Conservation (phyloP, 1,140 invertebrate genomes). For the Lordiphosa clarofinis region DNA sequence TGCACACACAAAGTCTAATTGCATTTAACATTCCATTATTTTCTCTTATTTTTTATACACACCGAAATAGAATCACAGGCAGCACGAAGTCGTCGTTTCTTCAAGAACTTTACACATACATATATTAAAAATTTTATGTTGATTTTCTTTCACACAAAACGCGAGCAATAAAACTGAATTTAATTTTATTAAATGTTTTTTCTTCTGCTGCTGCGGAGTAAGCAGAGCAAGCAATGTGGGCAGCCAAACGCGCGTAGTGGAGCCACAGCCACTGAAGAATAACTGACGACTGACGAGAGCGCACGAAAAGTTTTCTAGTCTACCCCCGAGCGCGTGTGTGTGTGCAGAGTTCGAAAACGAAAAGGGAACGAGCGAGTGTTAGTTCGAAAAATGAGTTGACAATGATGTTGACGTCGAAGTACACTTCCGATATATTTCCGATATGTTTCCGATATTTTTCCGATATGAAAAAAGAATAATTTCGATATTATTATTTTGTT, state of each 20-base stretch:
- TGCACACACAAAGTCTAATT: conserved; percentile 27
- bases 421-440: too few species aligned
- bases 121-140: conserved; percentile 38
- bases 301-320: conserved; percentile 44
- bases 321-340: conserved; percentile 10
- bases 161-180: conserved; percentile 70
- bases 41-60: conserved; percentile 54
- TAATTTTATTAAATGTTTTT: conserved; percentile 65
- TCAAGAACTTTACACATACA: conserved; percentile 52
- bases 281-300: conserved; percentile 67
- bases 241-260: conserved; percentile 59
- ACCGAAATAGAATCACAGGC: conserved; percentile 77
- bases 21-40: conserved; percentile 3
- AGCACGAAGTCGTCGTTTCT: conserved; percentile 65
- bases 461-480: too few species aligned
- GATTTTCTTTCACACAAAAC: conserved; percentile 16
- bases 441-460: too few species aligned
- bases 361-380: conserved; percentile 48
- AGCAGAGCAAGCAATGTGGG: conserved; percentile 44
- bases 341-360: conserved; percentile 26
- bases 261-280: conserved; percentile 76
- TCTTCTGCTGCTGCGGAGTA: conserved; percentile 64
- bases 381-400: conserved; percentile 55
- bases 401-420: conserved; percentile 7
- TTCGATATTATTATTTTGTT: too few species aligned